Percentiles rank a stretch among this genome's conserved stretches.
Evolutionary conservation across 2,888 invertebrate genomes (phyloP).

Genomic region (Oxyteleia sp.): DNA sequence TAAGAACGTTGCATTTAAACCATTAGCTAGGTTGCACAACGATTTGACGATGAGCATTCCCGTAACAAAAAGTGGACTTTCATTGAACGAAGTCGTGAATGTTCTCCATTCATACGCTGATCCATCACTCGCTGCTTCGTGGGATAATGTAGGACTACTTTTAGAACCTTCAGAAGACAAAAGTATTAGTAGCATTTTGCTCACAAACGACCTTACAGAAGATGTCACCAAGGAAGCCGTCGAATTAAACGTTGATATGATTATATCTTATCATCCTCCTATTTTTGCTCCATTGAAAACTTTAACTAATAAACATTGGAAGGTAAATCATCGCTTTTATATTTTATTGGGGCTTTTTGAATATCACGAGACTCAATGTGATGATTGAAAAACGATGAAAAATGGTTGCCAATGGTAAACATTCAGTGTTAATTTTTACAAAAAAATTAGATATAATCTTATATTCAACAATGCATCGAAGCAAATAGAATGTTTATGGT

Average conservation of each 20-base stretch:
- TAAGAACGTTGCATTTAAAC: constrained; percentile 25
- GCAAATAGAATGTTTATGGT: too few relatives aligned
- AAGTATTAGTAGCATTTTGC: constrained; percentile 90
- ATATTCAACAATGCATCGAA: too few relatives aligned
- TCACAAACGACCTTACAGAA: constrained; percentile 98
- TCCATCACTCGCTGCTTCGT: constrained; percentile 92
- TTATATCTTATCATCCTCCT: constrained; percentile 98
- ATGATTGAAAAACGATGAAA: too few relatives aligned
- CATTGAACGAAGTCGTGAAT: constrained; percentile 88
- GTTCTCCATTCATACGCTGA: constrained; percentile 92
- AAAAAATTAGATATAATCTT: too few relatives aligned
- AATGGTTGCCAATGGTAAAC: too few relatives aligned
- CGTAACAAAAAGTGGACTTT: constrained; percentile 84
- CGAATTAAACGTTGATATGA: constrained; percentile 91
- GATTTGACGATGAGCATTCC: constrained; percentile 52
- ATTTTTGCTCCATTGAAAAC: constrained; percentile 95
- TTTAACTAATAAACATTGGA: constrained; percentile 90
- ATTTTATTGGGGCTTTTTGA: too few relatives aligned
- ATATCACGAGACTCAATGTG: too few relatives aligned
- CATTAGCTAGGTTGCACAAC: constrained; percentile 16
- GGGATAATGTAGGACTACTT: constrained; percentile 98
- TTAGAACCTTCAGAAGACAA: constrained; percentile 91
- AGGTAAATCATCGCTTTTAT: constrained; percentile 90
- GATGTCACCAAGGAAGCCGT: constrained; percentile 95
- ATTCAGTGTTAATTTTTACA: too few relatives aligned